Conservation (phyloP, 2,113 vertebrate species). For the Mus musculus region GRCm39 chrX:159400001-159400500, state of each 20-base stretch:
- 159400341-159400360: conserved; percentile 16
- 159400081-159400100: background rate
- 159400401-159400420: conserved; percentile 45
- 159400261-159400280: background rate
- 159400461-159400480: background rate
- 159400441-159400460: conserved; percentile 17
- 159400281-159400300: background rate
- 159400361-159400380: conserved; percentile 2
- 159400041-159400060: conserved; percentile 20
- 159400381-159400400: conserved; percentile 43
- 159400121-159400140: background rate
- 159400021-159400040: background rate
- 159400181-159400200: background rate
- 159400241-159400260: background rate
- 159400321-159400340: conserved; percentile 24
- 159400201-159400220: background rate
- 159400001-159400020: background rate
- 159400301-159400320: conserved; percentile 42
- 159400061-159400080: background rate
- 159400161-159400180: background rate
- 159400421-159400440: background rate
- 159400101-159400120: background rate
- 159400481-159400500: background rate
- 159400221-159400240: background rate
- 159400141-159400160: background rate